Percentiles rank a stretch among this genome's conserved stretches.
phyloP scores from a whole-genome alignment of 2,113 vertebrate species.

The Cebus imitator region DNA sequence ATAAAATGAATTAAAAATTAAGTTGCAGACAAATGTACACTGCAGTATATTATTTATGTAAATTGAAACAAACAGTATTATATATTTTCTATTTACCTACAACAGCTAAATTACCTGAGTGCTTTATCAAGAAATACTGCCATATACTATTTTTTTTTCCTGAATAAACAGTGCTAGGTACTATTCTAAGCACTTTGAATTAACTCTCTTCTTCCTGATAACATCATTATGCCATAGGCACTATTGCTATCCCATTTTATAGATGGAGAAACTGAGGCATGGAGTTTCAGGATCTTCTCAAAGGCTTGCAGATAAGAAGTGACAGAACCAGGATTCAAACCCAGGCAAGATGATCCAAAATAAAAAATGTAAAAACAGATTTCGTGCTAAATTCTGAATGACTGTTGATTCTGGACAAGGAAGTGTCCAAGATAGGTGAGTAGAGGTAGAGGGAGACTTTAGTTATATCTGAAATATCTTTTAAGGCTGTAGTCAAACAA shows the following conservation, averaged over 20 bases:
- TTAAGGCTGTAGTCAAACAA: background rate
- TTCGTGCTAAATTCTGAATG: background rate
- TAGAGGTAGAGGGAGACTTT: background rate
- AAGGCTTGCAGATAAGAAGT: slow-evolving; percentile 3
- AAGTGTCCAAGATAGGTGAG: background rate
- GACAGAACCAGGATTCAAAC: slow-evolving; percentile 18
- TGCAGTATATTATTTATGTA: background rate
- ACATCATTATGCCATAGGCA: background rate
- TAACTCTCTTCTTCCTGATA: background rate
- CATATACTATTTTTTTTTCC: background rate
- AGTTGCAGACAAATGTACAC: background rate
- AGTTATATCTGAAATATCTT: background rate
- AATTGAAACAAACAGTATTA: background rate
- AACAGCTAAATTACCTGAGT: background rate
- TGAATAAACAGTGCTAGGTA: background rate
- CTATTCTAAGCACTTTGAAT: background rate
- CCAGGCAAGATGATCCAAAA: background rate
- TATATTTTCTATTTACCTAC: slow-evolving; percentile 20
- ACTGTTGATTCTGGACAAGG: background rate
- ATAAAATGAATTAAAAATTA: slow-evolving; percentile 14
- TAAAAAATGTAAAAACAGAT: background rate
- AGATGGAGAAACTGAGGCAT: background rate
- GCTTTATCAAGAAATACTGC: background rate
- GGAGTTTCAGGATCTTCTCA: background rate
- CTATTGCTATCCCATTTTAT: background rate